A percentile compares a stretch with the other conserved stretches of the same genome.
These are phyloP conservation scores for Prunella strophiata DNA, from an alignment of 2,797 vertebrate genomes.

Conservation along the genomic window DNA sequence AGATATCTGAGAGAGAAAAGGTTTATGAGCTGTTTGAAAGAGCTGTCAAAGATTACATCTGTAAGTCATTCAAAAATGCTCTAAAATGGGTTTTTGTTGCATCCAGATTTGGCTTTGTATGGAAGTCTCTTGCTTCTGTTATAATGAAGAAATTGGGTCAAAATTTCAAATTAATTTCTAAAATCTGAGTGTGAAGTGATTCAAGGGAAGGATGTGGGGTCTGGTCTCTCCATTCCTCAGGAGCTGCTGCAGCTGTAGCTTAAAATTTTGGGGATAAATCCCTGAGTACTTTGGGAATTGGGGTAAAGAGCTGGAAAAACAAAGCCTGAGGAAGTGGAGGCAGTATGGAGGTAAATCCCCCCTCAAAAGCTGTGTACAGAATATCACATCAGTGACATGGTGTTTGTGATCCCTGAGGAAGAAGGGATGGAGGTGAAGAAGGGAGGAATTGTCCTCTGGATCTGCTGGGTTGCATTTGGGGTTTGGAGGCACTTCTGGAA, in stretches of 20 bases:
- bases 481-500: background rate
- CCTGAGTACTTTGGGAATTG: background rate
- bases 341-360: background rate
- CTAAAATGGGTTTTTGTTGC: rapidly evolving
- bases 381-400: background rate
- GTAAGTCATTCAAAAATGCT: conserved; percentile 75
- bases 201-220: background rate
- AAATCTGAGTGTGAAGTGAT: background rate
- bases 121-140: background rate
- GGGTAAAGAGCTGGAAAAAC: background rate
- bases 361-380: background rate
- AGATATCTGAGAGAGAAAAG: conserved; percentile 85
- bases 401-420: background rate
- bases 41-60: conserved; percentile 94
- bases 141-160: background rate
- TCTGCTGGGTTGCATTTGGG: background rate
- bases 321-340: background rate
- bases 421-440: background rate
- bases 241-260: background rate
- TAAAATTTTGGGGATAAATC: background rate
- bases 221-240: background rate
- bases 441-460: background rate
- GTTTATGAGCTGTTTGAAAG: conserved; percentile 93
- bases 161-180: background rate
- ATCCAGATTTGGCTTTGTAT: background rate